Evolutionary conservation across 2,113 vertebrate species (phyloP), one percentile per base, ranked within the genome.

Genomic region (Oenanthe melanoleuca): DNA sequence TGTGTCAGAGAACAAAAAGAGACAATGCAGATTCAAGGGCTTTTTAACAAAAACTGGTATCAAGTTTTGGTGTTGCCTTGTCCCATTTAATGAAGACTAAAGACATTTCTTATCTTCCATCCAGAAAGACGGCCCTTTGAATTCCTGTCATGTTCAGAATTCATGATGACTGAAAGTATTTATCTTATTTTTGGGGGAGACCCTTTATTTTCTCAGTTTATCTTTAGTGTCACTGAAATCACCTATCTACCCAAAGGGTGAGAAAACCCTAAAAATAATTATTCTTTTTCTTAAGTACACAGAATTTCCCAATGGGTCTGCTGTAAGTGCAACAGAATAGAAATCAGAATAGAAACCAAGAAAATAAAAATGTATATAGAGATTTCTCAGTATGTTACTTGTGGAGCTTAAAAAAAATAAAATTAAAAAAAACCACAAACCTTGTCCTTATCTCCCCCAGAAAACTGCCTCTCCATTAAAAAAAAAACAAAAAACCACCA

Each of bases 341-440:
- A 73, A 86, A 86, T 63, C 31, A 66, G 56, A 69, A 86, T 75
- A 85, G 74, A 89, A 94, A 74, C 45, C 56, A 78, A 93, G 53
- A 91, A 83, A 72, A 92, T 33, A 66, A 83, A 95, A 83, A 44
- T 4, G 0, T 26, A 31, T 44, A 31, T 24, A 31, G 23, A 37
- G 12, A 65, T 53, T 78, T 83, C 67, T 86, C 44, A 40, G 6
- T 56, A 17, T 14, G 34, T 69, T 69, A 85, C 18, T 80, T 87
- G 16, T n/a, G 70, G 5, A 47, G 12, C 38, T 78, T 80, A 9
- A 88, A 61, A 71, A 50, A 79, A 38, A 59, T 29, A 33, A 52
- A 75, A 9, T 9, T 22, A 6, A 28, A 66, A 67, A 63, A 17
- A 66, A 81, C 45, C 18, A 26, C 16, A 60, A 72, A 71, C 3